Evolutionary conservation across 1,140 invertebrate species (phyloP), one percentile per base, ranked within the genome.

Genomic region (Hormaphis cornu): DNA sequence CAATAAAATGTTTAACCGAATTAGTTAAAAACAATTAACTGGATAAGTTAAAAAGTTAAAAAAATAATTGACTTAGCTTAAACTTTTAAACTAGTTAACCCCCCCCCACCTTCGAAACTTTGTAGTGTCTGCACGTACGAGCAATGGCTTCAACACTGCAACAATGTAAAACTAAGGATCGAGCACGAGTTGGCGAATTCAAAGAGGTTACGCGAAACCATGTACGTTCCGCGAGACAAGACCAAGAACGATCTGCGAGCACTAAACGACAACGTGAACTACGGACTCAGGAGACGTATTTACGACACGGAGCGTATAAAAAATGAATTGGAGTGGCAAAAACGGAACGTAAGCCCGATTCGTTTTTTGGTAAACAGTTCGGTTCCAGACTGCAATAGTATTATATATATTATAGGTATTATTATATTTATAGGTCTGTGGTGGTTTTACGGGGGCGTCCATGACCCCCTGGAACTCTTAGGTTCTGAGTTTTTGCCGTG

Each of bases 261-360:
- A 9, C 91, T 94, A 77, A 84, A 86, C 70, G 88, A 91, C 69
- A 82, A 84, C 14, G 91, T 89, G 0, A 89, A 94, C 76, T 93
- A 89, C 75, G 85, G 85, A 63, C 81, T 93, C 73, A 81, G 89
- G 9, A 85, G 87, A 75, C 82, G 91, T 70, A 89, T 94, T 40
- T 92, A 93, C 76, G 89, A 93, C 74, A 91, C 89, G 6, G 85
- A 89, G 75, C 83, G 87, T 72, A 86, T 88, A 1, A 83, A 86
- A 70, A 90, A 91, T 75, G 91, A 95, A 76, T 79, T 93, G 14
- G 84, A 91, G 66, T 94, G 90, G 89, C 90, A 94, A 78, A 87
- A 88, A 74, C 78, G 85, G 71, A 91, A 90, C 80, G 87, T 89
- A 74, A 75, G 77, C 18, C 9, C 71, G 14, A 24, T 22, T n/a